phyloP scores from a whole-genome alignment of 1,140 invertebrate species.

The Nasonia vitripennis region DNA sequence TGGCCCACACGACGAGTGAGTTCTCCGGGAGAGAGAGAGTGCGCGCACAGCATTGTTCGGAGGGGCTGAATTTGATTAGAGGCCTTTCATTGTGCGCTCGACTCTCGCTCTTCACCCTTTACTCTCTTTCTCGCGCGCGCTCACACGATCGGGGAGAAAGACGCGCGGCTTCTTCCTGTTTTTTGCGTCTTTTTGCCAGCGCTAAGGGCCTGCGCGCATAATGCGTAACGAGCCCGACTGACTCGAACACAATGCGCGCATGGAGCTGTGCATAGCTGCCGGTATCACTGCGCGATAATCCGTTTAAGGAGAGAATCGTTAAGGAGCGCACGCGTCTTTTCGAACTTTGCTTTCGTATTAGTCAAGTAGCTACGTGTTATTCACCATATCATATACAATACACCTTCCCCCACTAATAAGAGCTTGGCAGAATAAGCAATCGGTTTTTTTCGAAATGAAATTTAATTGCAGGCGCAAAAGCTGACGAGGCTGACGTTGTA shows the following conservation, averaged over 20 bases:
- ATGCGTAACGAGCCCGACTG: slow-evolving; percentile 6
- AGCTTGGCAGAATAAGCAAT: background rate
- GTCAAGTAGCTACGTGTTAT: slow-evolving; percentile 6
- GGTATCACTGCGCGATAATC: slow-evolving; percentile 27
- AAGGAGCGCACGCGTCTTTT: no score
- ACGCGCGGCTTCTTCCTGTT: slow-evolving; percentile 34
- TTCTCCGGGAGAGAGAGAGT: slow-evolving; percentile 53
- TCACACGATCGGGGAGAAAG: slow-evolving; percentile 3
- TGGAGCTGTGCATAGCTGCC: background rate
- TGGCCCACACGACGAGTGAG: slow-evolving; percentile 12
- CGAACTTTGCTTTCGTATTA: background rate
- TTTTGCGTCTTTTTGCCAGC: slow-evolving; percentile 26
- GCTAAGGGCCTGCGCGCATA: slow-evolving; percentile 2
- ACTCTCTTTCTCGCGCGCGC: slow-evolving; percentile 37
- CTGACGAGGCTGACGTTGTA: background rate
- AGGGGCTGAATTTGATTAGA: slow-evolving; percentile 73
- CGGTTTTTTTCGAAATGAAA: slow-evolving; percentile 7
- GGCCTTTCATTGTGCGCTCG: slow-evolving; percentile 50
- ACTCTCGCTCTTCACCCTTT: slow-evolving; percentile 41
- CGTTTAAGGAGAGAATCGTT: slow-evolving; percentile 8
- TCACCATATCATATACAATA: background rate
- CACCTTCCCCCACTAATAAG: background rate
- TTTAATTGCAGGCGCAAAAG: slow-evolving; percentile 9
- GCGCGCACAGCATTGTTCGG: slow-evolving; percentile 57
- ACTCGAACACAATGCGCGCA: background rate